Percentiles rank a stretch among this genome's conserved stretches.
Conservation (phyloP, 2,113 vertebrate species). For the Pyxicephalus adspersus region DNA sequence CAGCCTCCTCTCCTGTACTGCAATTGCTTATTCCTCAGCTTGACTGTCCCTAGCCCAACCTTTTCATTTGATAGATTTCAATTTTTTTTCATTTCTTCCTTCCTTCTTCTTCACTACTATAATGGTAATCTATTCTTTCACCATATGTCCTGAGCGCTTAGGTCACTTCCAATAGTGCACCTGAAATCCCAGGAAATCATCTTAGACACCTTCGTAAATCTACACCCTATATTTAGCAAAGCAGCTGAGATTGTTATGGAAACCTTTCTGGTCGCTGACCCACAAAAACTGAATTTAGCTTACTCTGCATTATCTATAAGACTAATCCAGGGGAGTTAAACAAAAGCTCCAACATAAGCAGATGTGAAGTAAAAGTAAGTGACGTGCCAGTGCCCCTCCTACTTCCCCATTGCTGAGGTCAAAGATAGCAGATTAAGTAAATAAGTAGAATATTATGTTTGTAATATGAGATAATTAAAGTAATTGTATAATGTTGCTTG, state of each 20-base stretch:
- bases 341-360: neutral
- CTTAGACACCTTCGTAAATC: slow-evolving; percentile 24
- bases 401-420: neutral
- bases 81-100: no score
- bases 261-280: neutral
- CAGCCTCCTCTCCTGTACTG: no score
- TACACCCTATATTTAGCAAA: slow-evolving; percentile 8
- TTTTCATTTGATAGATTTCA: no score
- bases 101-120: no score
- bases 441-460: no score
- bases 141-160: neutral
- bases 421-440: neutral
- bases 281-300: slow-evolving; percentile 19
- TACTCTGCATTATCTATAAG: slow-evolving; percentile 22
- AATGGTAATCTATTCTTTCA: no score
- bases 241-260: slow-evolving; percentile 1
- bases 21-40: no score
- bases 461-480: no score
- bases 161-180: neutral
- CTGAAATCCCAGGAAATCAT: slow-evolving; percentile 24
- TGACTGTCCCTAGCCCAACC: no score
- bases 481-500: no score
- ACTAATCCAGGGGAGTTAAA: slow-evolving; percentile 23
- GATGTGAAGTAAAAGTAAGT: slow-evolving; percentile 4
- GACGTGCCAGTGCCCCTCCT: neutral